phyloP scores from a whole-genome alignment of 2,797 vertebrate species.

The Malurus leucopterus region DNA sequence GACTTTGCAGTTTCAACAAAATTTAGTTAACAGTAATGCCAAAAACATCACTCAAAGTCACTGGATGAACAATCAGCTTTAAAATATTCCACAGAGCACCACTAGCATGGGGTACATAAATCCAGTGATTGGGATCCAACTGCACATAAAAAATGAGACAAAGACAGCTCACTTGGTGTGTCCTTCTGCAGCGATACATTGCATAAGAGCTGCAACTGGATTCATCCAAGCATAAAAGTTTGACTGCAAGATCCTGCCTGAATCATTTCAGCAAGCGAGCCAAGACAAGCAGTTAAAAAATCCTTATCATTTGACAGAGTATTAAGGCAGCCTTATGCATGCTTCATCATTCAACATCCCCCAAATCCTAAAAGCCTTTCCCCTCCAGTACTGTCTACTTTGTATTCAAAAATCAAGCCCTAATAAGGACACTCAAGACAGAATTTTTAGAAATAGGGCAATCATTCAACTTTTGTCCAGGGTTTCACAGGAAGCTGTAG shows the following conservation, averaged over 20 bases:
- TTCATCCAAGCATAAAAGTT: not conserved
- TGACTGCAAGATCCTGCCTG: constrained; percentile 4
- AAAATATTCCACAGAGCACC: not conserved
- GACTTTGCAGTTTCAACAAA: not conserved
- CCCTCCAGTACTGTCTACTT: not conserved
- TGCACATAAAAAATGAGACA: not conserved
- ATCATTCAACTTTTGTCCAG: not conserved
- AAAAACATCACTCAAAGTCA: not conserved
- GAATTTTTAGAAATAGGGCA: not conserved
- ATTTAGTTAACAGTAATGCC: not conserved
- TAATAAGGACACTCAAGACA: not conserved
- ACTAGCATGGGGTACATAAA: not conserved
- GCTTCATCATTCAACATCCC: not conserved
- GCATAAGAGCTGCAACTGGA: not conserved
- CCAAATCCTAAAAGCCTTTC: not conserved
- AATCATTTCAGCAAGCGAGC: constrained; percentile 20
- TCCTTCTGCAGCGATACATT: not conserved
- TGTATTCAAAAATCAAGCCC: not conserved
- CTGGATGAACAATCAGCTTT: not conserved
- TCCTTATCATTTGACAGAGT: not conserved
- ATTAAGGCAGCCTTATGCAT: not conserved
- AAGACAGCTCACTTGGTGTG: not conserved
- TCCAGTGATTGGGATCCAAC: not conserved
- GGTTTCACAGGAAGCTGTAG: not conserved
- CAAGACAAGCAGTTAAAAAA: constrained; percentile 18